Evolutionary conservation across 2,113 vertebrate species (phyloP).

Genomic region (Dolichotis patagonum): DNA sequence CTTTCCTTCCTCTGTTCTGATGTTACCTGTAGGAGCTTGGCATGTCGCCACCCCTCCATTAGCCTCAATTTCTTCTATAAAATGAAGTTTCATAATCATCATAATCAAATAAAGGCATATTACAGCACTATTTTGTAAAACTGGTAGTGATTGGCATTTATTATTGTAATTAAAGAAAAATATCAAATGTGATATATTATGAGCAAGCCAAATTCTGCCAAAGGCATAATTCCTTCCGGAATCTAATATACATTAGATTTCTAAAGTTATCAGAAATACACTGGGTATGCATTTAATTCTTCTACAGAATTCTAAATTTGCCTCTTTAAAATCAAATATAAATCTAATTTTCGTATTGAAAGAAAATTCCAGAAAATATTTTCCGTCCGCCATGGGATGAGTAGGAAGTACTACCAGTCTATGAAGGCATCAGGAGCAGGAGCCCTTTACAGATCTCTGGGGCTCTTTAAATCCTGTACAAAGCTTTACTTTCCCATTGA

Average conservation of each 20-base stretch:
- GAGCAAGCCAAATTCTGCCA: conserved; percentile 44
- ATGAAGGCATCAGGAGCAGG: conserved; percentile 31
- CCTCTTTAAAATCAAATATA: conserved; percentile 34
- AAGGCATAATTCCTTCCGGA: conserved; percentile 11
- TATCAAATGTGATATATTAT: neutral
- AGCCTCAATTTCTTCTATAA: neutral
- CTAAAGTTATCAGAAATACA: conserved; percentile 18
- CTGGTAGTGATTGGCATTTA: conserved; percentile 12
- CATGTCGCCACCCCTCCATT: neutral
- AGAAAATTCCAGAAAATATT: conserved; percentile 57
- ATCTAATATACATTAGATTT: conserved; percentile 23
- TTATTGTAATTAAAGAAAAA: conserved; percentile 58
- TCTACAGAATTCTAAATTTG: conserved; percentile 19
- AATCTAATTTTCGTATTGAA: conserved; percentile 29
- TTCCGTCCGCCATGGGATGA: neutral
- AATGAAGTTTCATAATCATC: neutral
- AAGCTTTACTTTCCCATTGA: conserved; percentile 55
- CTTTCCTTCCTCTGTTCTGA: neutral
- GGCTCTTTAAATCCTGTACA: conserved; percentile 57
- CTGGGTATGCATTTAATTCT: conserved; percentile 8
- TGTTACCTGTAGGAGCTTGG: neutral
- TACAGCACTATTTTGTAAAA: conserved; percentile 4
- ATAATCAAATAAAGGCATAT: neutral
- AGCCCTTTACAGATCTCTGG: conserved; percentile 44
- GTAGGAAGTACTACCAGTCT: conserved; percentile 46